A percentile compares a stretch with the other conserved stretches of the same genome.
Evolutionary conservation across 1,140 invertebrate species (phyloP).

Genomic region (Olivierus martensii): DNA sequence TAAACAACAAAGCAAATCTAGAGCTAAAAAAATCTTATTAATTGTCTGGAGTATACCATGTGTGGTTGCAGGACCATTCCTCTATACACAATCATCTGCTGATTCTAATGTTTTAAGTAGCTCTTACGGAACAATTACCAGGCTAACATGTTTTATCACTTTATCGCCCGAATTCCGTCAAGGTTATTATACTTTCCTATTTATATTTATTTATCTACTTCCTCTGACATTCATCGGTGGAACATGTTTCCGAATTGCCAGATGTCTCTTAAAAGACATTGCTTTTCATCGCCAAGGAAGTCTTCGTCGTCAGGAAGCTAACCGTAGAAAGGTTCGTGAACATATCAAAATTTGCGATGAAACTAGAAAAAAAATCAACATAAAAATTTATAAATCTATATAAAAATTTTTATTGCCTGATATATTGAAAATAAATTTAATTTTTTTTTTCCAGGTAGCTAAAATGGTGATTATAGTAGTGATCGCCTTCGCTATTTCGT

Average conservation of each 20-base stretch:
- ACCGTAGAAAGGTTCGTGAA: slow-evolving; percentile 25
- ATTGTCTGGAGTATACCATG: slow-evolving; percentile 32
- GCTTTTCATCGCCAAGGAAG: slow-evolving; percentile 21
- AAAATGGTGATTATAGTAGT: slow-evolving; percentile 35
- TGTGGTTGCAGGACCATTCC: slow-evolving; percentile 29
- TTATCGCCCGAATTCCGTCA: slow-evolving; percentile 28
- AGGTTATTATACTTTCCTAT: slow-evolving; percentile 33
- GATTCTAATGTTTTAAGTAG: slow-evolving; percentile 25
- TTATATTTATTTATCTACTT: slow-evolving; percentile 32
- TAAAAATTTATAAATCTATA: not conserved
- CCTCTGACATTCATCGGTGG: slow-evolving; percentile 31
- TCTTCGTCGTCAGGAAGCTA: slow-evolving; percentile 23
- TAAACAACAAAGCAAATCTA: slow-evolving; percentile 28
- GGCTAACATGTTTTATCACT: slow-evolving; percentile 30
- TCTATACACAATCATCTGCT: slow-evolving; percentile 23
- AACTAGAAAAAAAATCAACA: not conserved
- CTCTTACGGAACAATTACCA: slow-evolving; percentile 27
- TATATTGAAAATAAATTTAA: slow-evolving; percentile 1
- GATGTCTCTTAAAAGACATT: slow-evolving; percentile 28
- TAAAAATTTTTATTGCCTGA: not conserved
- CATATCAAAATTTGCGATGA: not conserved
- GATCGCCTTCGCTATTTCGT: slow-evolving; percentile 30
- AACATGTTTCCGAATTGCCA: slow-evolving; percentile 33
- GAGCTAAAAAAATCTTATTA: slow-evolving; percentile 31
- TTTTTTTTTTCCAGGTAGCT: slow-evolving; percentile 28